Conservation (phyloP, 1,140 invertebrate species). For the Caenorhabditis inopinata region DNA sequence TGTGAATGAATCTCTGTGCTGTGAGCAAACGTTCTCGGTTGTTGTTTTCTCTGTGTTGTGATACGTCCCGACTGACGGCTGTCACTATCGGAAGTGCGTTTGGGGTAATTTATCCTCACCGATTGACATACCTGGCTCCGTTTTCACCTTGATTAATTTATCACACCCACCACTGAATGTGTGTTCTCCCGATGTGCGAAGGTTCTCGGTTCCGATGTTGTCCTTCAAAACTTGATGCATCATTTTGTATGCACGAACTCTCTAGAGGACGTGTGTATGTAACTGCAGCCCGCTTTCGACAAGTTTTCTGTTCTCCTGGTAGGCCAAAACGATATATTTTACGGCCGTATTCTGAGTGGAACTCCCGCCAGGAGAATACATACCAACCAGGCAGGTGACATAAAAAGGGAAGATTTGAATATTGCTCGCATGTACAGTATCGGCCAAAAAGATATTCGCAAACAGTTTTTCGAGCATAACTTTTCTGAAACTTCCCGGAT, state of each 20-base stretch:
- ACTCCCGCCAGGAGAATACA: neutral
- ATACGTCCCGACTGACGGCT: neutral
- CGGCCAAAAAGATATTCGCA: too few species aligned
- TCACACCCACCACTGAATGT: neutral
- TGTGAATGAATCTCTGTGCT: neutral
- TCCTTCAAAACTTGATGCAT: constrained; percentile 7
- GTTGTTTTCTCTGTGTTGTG: neutral
- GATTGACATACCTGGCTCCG: neutral
- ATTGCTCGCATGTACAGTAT: too few species aligned
- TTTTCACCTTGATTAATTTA: neutral
- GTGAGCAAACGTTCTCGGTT: neutral
- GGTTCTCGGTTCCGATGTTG: neutral
- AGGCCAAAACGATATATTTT: neutral
- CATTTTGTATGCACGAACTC: constrained; percentile 23
- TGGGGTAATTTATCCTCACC: constrained; percentile 16
- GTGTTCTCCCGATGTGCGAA: neutral
- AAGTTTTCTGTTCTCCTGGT: neutral
- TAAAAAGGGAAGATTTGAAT: too few species aligned
- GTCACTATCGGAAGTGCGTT: constrained; percentile 28
- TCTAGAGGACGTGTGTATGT: neutral
- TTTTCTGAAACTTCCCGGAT: too few species aligned
- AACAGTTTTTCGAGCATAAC: too few species aligned
- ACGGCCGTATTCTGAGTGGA: neutral
- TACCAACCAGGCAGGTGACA: neutral
- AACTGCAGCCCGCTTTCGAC: neutral